Percentiles rank a stretch among this genome's conserved stretches.
phyloP scores from a whole-genome alignment of 2,113 vertebrate species.

The Thermophis baileyi region DNA sequence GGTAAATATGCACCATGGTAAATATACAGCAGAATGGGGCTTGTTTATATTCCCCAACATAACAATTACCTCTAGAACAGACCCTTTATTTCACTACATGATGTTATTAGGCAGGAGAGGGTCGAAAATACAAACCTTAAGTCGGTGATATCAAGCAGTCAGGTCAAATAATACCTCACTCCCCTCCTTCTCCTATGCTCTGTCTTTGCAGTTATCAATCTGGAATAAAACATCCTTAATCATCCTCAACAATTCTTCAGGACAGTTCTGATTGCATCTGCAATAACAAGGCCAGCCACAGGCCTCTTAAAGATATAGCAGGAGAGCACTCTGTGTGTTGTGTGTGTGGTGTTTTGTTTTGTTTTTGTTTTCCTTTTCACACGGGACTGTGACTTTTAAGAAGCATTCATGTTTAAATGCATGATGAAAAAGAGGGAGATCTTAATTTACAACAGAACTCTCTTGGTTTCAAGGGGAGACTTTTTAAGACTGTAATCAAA shows the following conservation, averaged over 20 bases:
- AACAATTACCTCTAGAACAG: slow-evolving; percentile 75
- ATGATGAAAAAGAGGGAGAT: neutral
- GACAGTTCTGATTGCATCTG: slow-evolving; percentile 47
- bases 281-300: slow-evolving; percentile 26
- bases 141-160: slow-evolving; percentile 49
- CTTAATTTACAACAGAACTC: neutral
- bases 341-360: neutral
- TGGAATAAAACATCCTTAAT: slow-evolving; percentile 64
- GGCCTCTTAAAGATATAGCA: slow-evolving; percentile 47
- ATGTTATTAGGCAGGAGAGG: slow-evolving; percentile 65
- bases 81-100: slow-evolving; percentile 71
- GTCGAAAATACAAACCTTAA: slow-evolving; percentile 69
- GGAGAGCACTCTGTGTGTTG: slow-evolving; percentile 20
- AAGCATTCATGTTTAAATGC: neutral
- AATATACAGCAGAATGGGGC: slow-evolving; percentile 71
- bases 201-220: slow-evolving; percentile 51
- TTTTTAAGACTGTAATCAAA: neutral
- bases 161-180: slow-evolving; percentile 11
- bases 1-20: slow-evolving; percentile 75
- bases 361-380: slow-evolving; percentile 37
- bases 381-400: slow-evolving; percentile 21
- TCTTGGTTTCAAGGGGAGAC: neutral
- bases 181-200: slow-evolving; percentile 25
- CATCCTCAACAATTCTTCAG: slow-evolving; percentile 57
- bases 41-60: slow-evolving; percentile 75